These are phyloP conservation scores for Xenotilapia longispinis DNA, from an alignment of 2,113 vertebrate genomes.

Conservation along the genomic window DNA sequence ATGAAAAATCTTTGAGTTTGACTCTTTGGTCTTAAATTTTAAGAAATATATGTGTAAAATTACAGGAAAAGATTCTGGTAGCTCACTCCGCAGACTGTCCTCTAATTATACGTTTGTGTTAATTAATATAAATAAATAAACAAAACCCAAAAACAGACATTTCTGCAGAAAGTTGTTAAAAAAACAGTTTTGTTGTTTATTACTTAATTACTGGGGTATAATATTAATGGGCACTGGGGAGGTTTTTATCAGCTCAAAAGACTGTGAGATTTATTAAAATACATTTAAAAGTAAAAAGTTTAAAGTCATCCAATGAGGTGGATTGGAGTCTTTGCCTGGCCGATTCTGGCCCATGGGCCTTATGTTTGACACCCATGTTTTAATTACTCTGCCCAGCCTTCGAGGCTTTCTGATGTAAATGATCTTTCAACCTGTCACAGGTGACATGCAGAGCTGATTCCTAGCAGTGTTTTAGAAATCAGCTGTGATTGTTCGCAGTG, in stretches of 20 bases:
- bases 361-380: background rate
- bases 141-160: background rate
- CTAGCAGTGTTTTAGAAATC: background rate
- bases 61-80: background rate
- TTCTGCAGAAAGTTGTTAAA: background rate
- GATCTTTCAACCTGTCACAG: background rate
- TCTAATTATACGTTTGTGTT: background rate
- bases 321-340: background rate
- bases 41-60: background rate
- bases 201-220: background rate
- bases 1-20: background rate
- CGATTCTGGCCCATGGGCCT: rapidly evolving
- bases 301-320: background rate
- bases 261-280: background rate
- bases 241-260: background rate
- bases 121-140: background rate
- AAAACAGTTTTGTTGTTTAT: rapidly evolving
- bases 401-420: background rate
- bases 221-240: background rate
- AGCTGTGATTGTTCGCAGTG: background rate
- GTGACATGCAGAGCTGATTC: rapidly evolving
- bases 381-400: background rate
- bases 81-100: background rate
- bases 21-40: background rate
- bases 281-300: background rate